Base-by-base conservation (phyloP, 2,888 invertebrate genomes). In the Pyrocoelia pectoralis region DNA sequence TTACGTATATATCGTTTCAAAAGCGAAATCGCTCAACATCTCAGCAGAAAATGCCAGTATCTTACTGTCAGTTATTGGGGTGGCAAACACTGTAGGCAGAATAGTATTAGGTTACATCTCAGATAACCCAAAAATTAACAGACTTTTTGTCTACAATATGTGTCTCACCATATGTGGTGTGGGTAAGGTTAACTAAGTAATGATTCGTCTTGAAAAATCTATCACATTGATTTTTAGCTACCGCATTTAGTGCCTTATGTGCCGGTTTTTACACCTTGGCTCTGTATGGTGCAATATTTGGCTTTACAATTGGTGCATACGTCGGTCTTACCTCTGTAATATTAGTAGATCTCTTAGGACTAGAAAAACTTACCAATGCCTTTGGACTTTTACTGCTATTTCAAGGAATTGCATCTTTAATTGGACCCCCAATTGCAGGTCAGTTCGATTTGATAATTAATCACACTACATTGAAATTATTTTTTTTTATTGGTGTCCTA, bases 241-340 rank as follows among this genome's bases (percentile, higher is more conserved):
- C 97, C 17, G 88, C 89, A 33, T 79, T 95, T 74, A 91, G 93
- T 78, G 89, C 92, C 77, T 86, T 89, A 68, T 94, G 93, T 81
- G 80, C 81, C 71, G 88, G 88, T 72, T 95, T 92, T 80, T 82
- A 85, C 74, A 84, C 90, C 6, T 85, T 97, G 73, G 88, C 90
- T 14, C 73, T 91, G 56, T 98, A 95, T 81, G 89, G 93, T 17
- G 84, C 87, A 29, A 84, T 90, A 8, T 97, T 93, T 78, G 97
- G 97, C 55, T 93, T 95, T 76, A 93, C 94, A 13, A 94, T 95
- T 74, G 96, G 97, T 70, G 97, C 97, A 61, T 98, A 97, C 80
- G 97, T 97, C 50, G 96, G 97, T n/a, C 85, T 98, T 54, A 97
- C 97, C 1, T 97, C 97, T 15, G 97, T 97, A 56, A 94, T 97